Evolutionary conservation across 2,113 vertebrate species (phyloP), one percentile per base, ranked within the genome.

Genomic region (Elanus axillaris): DNA sequence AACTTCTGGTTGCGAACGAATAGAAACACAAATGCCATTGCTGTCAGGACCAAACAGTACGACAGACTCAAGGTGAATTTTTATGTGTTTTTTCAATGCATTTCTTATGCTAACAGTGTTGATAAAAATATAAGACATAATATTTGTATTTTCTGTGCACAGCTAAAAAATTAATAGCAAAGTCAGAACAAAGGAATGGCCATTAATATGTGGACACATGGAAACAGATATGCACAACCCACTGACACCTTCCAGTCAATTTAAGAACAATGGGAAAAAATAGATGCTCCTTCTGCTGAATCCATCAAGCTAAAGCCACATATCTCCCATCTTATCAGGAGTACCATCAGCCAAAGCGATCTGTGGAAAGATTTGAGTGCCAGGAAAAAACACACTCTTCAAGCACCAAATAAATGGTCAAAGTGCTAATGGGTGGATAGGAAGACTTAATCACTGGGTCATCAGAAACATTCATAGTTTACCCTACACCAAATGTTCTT

Each of bases 1-100:
- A 97, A 88, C 95, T 98, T 97, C 69, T 94, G 64, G 50, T 94
- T 93, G 83, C 97, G 86, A 90, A 90, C 88, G 83, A 72, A 73
- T 63, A 83, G 94, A 97, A 98, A 92, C 42, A 74, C 69, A 96
- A 97, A 97, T 88, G 86, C 38, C 86, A 77, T 93, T 92, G 82
- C 90, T 91, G 88, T 95, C 95, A 97, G 71, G 73, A 92, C 48
- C 40, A 76, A 94, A 84, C 50, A 81, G 42, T 69, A 62, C 67
- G 90, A 74, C 38, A 94, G 53, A 92, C 34, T 92, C 47, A 90
- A 96, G 95, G 95, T 97, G 95, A 97, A 91, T 83, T 92, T 92
- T 88, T 95, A 90, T 79, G 76, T 94, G 45, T 10, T 75, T 94
- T 97, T 79, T 87, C 36, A 94, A 62, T 11, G 34, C 8, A 50